A percentile compares a stretch with the other conserved stretches of the same genome.
These are phyloP conservation scores for Pristionchus exspectatus DNA, from an alignment of 2,888 invertebrate genomes.

Conservation along the genomic window DNA sequence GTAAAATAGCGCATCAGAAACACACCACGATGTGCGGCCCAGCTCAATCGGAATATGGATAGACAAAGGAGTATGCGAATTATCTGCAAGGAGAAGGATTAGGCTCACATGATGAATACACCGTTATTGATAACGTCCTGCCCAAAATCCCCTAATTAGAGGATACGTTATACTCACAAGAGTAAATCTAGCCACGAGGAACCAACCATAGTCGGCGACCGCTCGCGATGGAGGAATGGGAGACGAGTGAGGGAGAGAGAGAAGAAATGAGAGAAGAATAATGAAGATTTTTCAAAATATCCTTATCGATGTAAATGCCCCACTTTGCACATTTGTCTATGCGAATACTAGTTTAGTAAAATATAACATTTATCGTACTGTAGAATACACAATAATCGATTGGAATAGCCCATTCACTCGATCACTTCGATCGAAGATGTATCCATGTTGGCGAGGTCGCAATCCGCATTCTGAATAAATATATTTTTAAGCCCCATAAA, in stretches of 20 bases:
- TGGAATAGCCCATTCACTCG: background rate
- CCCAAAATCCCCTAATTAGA: background rate
- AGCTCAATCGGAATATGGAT: background rate
- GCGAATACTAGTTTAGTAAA: background rate
- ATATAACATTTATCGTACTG: background rate
- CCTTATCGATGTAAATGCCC: background rate
- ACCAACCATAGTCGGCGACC: background rate
- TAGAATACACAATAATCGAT: background rate
- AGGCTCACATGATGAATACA: background rate
- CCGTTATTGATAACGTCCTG: background rate
- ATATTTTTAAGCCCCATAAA: background rate
- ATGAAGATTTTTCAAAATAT: background rate
- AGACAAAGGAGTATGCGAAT: background rate
- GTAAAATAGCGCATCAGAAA: too few relatives aligned
- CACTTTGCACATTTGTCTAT: background rate
- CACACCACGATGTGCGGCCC: background rate
- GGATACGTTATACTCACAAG: background rate
- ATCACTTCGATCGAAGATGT: background rate
- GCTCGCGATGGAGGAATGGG: background rate
- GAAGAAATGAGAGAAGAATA: background rate
- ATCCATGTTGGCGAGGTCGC: constrained; percentile 8
- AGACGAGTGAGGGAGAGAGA: background rate
- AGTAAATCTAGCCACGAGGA: background rate
- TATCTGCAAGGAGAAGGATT: background rate
- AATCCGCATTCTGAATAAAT: background rate